Evolutionary conservation across 2,888 invertebrate genomes (phyloP).

Genomic region (Oscheius sp.): DNA sequence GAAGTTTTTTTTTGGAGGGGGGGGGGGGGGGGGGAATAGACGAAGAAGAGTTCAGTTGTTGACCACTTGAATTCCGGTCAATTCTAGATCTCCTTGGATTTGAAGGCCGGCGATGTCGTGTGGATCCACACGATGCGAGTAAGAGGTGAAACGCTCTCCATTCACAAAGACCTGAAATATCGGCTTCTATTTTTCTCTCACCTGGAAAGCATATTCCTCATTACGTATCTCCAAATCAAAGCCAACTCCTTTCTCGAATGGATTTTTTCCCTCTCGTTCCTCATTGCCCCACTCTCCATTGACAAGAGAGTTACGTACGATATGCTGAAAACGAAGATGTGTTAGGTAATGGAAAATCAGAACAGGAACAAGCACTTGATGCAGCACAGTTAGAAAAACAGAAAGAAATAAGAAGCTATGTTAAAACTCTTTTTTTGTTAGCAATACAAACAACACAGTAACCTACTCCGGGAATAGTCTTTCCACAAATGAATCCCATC

Average conservation of each 20-base stretch:
- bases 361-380: not conserved
- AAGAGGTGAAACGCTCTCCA: constrained; percentile 66
- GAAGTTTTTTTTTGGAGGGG: constrained; percentile 8
- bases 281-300: constrained; percentile 63
- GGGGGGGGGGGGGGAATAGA: not conserved
- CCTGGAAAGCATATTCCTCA: constrained; percentile 64
- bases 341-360: too few relatives aligned
- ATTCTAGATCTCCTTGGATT: constrained; percentile 62
- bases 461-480: constrained; percentile 56
- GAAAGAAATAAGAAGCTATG: constrained; percentile 15
- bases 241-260: constrained; percentile 57
- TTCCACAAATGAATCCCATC: constrained; percentile 55
- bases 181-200: constrained; percentile 13
- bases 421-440: not conserved
- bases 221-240: constrained; percentile 66
- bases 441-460: not conserved
- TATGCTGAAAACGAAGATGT: constrained; percentile 39
- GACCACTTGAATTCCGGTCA: constrained; percentile 52
- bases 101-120: constrained; percentile 60
- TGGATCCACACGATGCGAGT: constrained; percentile 62
- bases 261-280: constrained; percentile 60
- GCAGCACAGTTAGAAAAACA: constrained; percentile 5
- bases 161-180: constrained; percentile 63
- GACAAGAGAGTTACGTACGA: constrained; percentile 55
- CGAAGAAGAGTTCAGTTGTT: constrained; percentile 7